Evolutionary conservation across 2,797 vertebrate species (phyloP).

Genomic region (Denticeps clupeoides): DNA sequence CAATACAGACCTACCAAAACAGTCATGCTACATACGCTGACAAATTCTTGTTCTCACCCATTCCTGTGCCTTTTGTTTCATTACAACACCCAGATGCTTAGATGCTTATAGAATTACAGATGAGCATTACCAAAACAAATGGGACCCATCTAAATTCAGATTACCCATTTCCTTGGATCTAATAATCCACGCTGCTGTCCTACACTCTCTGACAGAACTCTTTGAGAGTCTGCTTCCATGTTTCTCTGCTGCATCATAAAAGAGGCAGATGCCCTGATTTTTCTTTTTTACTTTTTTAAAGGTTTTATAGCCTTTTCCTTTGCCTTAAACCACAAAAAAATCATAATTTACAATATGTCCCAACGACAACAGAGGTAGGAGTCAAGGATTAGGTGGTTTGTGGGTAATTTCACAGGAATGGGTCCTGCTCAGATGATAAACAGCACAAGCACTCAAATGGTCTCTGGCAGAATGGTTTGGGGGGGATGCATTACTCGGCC

Average conservation of each 20-base stretch:
- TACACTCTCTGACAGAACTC: constrained; percentile 35
- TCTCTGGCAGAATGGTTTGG: constrained; percentile 4
- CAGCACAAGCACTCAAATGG: constrained; percentile 6
- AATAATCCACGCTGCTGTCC: constrained; percentile 59
- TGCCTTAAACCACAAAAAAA: constrained; percentile 8
- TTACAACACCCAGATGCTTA: constrained; percentile 66
- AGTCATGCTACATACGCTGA: too few species aligned
- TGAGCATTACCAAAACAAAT: constrained; percentile 67
- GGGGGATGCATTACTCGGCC: too few species aligned
- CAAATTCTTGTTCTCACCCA: constrained; percentile 39
- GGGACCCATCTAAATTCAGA: constrained; percentile 73
- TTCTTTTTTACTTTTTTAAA: too few species aligned
- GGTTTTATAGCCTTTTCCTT: background rate
- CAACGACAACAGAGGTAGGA: constrained; percentile 7
- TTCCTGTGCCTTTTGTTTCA: constrained; percentile 59
- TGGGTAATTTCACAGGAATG: constrained; percentile 10
- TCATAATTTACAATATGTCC: constrained; percentile 18
- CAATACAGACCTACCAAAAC: constrained; percentile 38
- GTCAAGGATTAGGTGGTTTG: constrained; percentile 6
- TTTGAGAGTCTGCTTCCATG: constrained; percentile 2
- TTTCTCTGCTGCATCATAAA: too few species aligned
- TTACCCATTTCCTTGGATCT: constrained; percentile 65
- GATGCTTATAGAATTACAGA: constrained; percentile 65
- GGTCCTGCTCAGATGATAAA: constrained; percentile 11
- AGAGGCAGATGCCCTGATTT: too few species aligned